Percentiles rank a stretch among this genome's conserved stretches.
These are phyloP conservation scores for Oreochromis mossambicus DNA, from an alignment of 2,797 vertebrate species.

Conservation along the genomic window DNA sequence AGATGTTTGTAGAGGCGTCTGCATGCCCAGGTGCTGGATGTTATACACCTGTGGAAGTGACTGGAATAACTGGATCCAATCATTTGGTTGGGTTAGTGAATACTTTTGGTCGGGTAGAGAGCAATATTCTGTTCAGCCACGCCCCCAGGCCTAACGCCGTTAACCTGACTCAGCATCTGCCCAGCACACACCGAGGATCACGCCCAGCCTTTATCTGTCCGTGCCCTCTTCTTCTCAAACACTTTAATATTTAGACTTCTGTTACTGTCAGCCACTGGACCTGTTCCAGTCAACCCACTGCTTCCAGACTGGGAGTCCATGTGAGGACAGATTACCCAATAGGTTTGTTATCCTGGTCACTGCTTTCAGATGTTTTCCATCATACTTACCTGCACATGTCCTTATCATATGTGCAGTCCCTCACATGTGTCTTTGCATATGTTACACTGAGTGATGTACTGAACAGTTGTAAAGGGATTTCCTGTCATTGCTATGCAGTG, in stretches of 20 bases:
- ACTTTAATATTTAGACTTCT: neutral
- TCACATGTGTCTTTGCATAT: neutral
- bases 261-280: neutral
- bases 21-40: neutral
- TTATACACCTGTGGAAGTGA: neutral
- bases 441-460: neutral
- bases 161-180: neutral
- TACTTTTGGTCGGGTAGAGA: neutral
- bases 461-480: rapidly evolving
- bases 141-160: neutral
- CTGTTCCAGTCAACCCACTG: neutral
- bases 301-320: neutral
- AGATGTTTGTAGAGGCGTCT: neutral
- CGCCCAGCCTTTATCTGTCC: neutral
- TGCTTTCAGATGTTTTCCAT: neutral
- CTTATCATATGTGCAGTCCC: neutral
- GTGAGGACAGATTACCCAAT: neutral
- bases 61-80: neutral
- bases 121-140: neutral
- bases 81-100: neutral
- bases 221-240: neutral
- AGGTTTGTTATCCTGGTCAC: neutral
- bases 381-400: neutral
- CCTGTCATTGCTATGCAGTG: neutral
- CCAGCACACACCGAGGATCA: neutral